Evolutionary conservation across 2,888 invertebrate genomes (phyloP).

Genomic region (Elysia crispata): DNA sequence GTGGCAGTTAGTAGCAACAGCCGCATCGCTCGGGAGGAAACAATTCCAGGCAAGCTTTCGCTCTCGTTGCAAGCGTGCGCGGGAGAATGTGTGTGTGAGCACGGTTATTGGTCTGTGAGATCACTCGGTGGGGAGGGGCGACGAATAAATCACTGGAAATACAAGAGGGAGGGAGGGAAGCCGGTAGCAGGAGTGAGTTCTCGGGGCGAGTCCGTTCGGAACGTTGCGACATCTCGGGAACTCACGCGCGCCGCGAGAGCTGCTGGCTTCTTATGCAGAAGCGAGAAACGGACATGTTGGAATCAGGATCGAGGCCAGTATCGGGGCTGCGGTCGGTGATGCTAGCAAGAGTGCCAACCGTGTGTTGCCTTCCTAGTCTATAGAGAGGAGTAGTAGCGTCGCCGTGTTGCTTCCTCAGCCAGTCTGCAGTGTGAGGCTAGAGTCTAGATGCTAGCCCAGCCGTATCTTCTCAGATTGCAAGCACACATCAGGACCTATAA

Average conservation of each 20-base stretch:
- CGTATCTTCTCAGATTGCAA: too few species aligned
- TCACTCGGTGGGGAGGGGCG: too few species aligned
- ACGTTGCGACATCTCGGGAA: conserved; percentile 53
- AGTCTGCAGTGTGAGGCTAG: conserved; percentile 11
- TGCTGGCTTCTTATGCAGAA: conserved; percentile 53
- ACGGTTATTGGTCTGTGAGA: too few species aligned
- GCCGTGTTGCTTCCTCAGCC: conserved; percentile 15
- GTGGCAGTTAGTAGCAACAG: too few species aligned
- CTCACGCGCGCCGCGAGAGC: conserved; percentile 50
- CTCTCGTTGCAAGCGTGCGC: too few species aligned
- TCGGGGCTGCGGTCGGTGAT: conserved; percentile 32
- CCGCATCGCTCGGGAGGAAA: too few species aligned
- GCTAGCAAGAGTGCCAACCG: background rate
- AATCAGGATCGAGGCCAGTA: conserved; percentile 35
- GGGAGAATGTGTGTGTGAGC: too few species aligned
- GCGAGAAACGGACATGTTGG: conserved; percentile 51
- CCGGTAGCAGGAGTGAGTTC: conserved; percentile 31
- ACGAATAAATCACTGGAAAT: too few species aligned
- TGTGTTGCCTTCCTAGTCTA: conserved; percentile 30
- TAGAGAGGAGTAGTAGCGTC: background rate
- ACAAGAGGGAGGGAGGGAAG: too few species aligned
- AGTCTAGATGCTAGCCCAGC: background rate
- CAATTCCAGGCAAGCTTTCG: too few species aligned
- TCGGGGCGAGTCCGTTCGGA: conserved; percentile 38
- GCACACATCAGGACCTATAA: too few species aligned